phyloP scores from a whole-genome alignment of 2,113 vertebrate species.

The Oryzias celebensis region DNA sequence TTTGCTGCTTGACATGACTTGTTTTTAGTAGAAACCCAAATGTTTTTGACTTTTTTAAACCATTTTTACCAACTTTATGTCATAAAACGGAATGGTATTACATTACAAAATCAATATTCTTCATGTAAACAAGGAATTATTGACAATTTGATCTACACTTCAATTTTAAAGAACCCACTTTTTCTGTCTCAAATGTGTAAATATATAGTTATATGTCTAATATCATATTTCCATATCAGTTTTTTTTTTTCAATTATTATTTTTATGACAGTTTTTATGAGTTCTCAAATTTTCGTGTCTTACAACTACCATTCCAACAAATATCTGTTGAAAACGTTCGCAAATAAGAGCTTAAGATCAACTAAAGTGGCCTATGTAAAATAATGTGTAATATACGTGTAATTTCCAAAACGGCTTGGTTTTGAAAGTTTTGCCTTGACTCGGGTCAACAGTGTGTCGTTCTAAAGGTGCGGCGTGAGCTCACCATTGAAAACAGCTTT shows the following conservation, averaged over 20 bases:
- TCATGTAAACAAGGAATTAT: too few relatives aligned
- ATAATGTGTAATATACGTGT: constrained; percentile 50
- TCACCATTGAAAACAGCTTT: constrained; percentile 25
- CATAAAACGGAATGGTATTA: too few relatives aligned
- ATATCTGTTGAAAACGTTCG: constrained; percentile 18
- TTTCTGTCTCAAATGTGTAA: constrained; percentile 47
- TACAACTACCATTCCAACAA: constrained; percentile 48
- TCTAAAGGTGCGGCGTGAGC: constrained; percentile 14
- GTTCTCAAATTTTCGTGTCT: constrained; percentile 34
- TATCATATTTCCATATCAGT: constrained; percentile 20
- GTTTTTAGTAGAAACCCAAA: constrained; percentile 37
- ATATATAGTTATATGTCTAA: constrained; percentile 61
- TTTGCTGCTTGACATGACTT: constrained; percentile 13
- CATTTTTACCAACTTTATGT: not conserved
- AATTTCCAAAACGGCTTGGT: constrained; percentile 32
- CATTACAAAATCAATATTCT: too few relatives aligned
- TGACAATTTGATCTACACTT: too few relatives aligned
- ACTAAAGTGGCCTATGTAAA: constrained; percentile 25
- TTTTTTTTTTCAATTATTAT: constrained; percentile 26
- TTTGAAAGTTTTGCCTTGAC: constrained; percentile 22
- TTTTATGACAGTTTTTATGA: constrained; percentile 14
- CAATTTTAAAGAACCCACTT: too few relatives aligned
- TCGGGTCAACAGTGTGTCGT: constrained; percentile 29
- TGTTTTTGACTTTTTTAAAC: constrained; percentile 15
- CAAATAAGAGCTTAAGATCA: constrained; percentile 17